A percentile compares a stretch with the other conserved stretches of the same genome.
Evolutionary conservation across 1,140 invertebrate genomes (phyloP).

Genomic region (Listronotus bonariensis): DNA sequence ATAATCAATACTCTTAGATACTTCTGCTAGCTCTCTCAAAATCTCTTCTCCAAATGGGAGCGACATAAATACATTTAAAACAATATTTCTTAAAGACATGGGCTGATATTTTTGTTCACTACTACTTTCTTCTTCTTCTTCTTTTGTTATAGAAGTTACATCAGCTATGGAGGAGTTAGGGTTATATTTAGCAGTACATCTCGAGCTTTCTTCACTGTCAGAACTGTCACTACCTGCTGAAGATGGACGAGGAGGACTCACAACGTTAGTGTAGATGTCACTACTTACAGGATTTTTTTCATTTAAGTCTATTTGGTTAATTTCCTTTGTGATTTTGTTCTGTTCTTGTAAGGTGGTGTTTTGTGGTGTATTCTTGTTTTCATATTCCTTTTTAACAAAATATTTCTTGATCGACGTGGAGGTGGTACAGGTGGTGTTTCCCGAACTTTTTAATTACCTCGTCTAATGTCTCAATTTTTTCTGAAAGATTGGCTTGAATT

Average conservation of each 20-base stretch:
- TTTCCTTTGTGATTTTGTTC: too few species aligned
- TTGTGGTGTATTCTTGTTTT: too few species aligned
- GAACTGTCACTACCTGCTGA: slow-evolving; percentile 56
- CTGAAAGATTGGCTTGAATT: neutral
- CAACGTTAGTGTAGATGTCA: slow-evolving; percentile 34
- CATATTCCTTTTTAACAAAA: neutral
- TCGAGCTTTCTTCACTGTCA: slow-evolving; percentile 60
- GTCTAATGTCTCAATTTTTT: neutral
- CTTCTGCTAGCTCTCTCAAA: slow-evolving; percentile 67
- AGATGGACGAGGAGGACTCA: slow-evolving; percentile 38
- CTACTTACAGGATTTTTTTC: slow-evolving; percentile 14
- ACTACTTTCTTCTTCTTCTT: slow-evolving; percentile 47
- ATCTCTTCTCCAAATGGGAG: slow-evolving; percentile 69
- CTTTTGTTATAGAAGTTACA: slow-evolving; percentile 51
- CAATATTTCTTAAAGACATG: slow-evolving; percentile 60
- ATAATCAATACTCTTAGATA: slow-evolving; percentile 62
- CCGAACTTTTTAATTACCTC: neutral
- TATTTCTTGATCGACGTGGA: neutral
- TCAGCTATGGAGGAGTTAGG: slow-evolving; percentile 54
- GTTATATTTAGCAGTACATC: slow-evolving; percentile 61
- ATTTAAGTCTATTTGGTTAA: neutral
- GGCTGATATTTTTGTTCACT: slow-evolving; percentile 39
- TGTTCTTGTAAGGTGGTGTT: neutral
- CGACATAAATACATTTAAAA: slow-evolving; percentile 65
- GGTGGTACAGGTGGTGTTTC: neutral